These are phyloP conservation scores for Cryptus viduatorius DNA, from an alignment of 2,888 invertebrate genomes.

Conservation along the genomic window DNA sequence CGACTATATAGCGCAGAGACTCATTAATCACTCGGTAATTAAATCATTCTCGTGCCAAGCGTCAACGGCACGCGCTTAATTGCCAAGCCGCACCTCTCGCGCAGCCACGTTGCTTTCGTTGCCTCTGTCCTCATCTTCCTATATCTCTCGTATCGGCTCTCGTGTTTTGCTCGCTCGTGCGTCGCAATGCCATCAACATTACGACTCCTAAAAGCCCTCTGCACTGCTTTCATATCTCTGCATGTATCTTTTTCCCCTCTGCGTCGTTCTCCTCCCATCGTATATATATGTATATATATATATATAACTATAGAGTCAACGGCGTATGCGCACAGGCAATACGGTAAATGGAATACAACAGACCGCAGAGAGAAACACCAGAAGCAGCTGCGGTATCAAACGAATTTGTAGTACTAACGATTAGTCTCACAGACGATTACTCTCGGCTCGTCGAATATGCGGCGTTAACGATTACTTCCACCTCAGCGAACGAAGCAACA, in stretches of 20 bases:
- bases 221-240: constrained; percentile 2
- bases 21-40: constrained; percentile 79
- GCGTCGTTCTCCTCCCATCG: background rate
- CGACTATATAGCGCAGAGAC: constrained; percentile 67
- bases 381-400: constrained; percentile 16
- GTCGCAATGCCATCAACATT: background rate
- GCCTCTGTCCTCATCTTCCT: background rate
- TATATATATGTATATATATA: no score
- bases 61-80: constrained; percentile 76
- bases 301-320: background rate
- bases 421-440: constrained; percentile 27
- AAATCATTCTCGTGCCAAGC: constrained; percentile 77
- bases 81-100: constrained; percentile 66
- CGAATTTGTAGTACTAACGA: constrained; percentile 18
- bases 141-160: constrained; percentile 6
- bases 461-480: constrained; percentile 51
- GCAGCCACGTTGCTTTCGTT: constrained; percentile 37
- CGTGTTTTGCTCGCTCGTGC: constrained; percentile 9
- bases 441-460: constrained; percentile 29
- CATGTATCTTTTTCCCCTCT: background rate
- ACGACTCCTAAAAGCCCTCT: constrained; percentile 11
- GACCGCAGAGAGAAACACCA: background rate
- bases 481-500: constrained; percentile 56
- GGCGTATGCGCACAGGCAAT: background rate
- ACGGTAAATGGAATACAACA: background rate